phyloP scores from a whole-genome alignment of 2,113 vertebrate genomes.

The Apteryx mantelli region DNA sequence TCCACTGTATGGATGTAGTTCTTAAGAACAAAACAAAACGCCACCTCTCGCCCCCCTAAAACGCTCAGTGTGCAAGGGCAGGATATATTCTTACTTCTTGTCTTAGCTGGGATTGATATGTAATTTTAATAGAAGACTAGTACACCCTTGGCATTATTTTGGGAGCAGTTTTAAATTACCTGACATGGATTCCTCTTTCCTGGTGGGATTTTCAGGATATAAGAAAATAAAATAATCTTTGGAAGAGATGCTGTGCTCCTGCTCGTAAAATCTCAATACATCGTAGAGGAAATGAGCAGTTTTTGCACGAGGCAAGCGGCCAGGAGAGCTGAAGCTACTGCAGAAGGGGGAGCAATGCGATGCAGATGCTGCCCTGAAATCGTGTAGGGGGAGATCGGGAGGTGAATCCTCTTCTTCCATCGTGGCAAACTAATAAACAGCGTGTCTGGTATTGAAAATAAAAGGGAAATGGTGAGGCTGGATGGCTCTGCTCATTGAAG shows the following conservation, averaged over 20 bases:
- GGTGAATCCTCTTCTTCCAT: background rate
- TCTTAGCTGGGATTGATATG: background rate
- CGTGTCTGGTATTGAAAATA: fast-evolving
- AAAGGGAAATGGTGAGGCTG: background rate
- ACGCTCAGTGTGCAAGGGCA: background rate
- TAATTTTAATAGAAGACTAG: background rate
- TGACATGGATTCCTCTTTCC: slow-evolving; percentile 34
- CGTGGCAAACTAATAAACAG: fast-evolving
- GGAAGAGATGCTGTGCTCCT: slow-evolving; percentile 35
- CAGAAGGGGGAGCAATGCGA: background rate
- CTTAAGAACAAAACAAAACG: background rate
- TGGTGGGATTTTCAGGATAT: slow-evolving; percentile 57
- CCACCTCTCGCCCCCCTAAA: background rate
- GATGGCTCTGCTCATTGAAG: background rate
- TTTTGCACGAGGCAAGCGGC: slow-evolving; percentile 26
- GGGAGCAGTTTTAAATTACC: slow-evolving; percentile 43
- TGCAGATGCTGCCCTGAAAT: background rate
- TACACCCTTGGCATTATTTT: background rate
- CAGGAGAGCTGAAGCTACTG: slow-evolving; percentile 38
- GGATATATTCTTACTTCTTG: background rate
- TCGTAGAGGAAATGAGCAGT: slow-evolving; percentile 66
- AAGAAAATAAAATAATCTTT: slow-evolving; percentile 52
- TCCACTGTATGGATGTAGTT: background rate
- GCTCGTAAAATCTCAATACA: slow-evolving; percentile 25
- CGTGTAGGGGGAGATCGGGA: background rate